Evolutionary conservation across 2,113 vertebrate species (phyloP).

Genomic region (Antennarius striatus): DNA sequence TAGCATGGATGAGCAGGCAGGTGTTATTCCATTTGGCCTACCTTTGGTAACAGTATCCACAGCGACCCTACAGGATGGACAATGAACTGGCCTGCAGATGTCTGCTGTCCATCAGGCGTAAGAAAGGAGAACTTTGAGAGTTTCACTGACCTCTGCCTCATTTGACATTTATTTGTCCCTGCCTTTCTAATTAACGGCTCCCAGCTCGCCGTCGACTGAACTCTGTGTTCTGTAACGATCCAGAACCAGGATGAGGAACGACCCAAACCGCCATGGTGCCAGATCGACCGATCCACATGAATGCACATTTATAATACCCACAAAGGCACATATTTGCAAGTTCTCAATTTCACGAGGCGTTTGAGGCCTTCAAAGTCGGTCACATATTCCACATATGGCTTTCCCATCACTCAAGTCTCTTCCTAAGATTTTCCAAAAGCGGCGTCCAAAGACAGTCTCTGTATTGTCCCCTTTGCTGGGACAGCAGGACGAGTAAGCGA

Average conservation of each 20-base stretch:
- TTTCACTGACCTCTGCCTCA: too few relatives aligned
- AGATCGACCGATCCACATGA: too few relatives aligned
- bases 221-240: neutral
- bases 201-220: neutral
- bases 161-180: neutral
- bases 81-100: too few relatives aligned
- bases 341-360: slow-evolving; percentile 33
- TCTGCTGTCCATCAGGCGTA: too few relatives aligned
- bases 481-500: neutral
- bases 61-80: too few relatives aligned
- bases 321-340: neutral
- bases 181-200: neutral
- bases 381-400: slow-evolving; percentile 45
- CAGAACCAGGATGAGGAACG: neutral
- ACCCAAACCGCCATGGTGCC: too few relatives aligned
- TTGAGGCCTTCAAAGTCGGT: slow-evolving; percentile 27
- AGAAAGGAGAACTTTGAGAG: too few relatives aligned
- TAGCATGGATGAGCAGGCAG: too few relatives aligned
- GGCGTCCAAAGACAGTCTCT: neutral
- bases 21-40: too few relatives aligned
- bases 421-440: too few relatives aligned
- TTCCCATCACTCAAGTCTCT: slow-evolving; percentile 23
- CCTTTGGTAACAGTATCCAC: too few relatives aligned
- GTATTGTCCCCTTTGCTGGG: slow-evolving; percentile 15
- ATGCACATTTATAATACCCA: neutral